Percentiles rank a stretch among this genome's conserved stretches.
phyloP scores from a whole-genome alignment of 1,140 invertebrate genomes.

The Ctenoplectra terminalis region DNA sequence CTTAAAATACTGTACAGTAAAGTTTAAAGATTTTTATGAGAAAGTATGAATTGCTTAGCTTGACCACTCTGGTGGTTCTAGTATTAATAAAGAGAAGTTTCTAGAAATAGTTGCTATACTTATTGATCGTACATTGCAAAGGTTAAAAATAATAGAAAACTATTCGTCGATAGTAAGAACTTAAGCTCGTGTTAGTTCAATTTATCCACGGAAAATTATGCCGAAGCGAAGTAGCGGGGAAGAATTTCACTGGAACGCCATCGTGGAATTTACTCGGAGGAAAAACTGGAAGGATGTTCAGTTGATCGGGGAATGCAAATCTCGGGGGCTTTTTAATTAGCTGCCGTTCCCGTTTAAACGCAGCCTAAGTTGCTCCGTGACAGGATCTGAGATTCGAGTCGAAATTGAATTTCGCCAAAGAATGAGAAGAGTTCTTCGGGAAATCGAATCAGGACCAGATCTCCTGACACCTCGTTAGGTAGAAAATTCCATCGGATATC shows the following conservation, averaged over 20 bases:
- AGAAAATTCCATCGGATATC: constrained; percentile 66
- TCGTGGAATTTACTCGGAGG: constrained; percentile 16
- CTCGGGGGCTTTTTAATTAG: constrained; percentile 64
- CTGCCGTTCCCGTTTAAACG: constrained; percentile 44
- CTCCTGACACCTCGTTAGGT: constrained; percentile 66
- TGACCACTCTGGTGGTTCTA: too few relatives aligned
- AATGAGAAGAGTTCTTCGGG: constrained; percentile 68
- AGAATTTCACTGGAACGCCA: neutral
- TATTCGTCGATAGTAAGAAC: neutral
- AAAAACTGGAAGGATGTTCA: constrained; percentile 24
- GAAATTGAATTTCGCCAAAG: constrained; percentile 69
- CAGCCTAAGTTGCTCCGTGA: constrained; percentile 49
- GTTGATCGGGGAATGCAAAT: constrained; percentile 65
- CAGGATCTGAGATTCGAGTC: constrained; percentile 61
- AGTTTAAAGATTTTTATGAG: too few relatives aligned
- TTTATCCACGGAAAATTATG: neutral
- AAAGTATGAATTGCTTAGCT: too few relatives aligned
- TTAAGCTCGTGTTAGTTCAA: neutral
- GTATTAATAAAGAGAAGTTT: too few relatives aligned
- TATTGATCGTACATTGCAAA: too few relatives aligned
- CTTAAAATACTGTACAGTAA: too few relatives aligned
- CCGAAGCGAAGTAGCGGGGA: neutral
- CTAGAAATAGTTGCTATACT: too few relatives aligned
- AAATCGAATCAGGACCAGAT: constrained; percentile 63
- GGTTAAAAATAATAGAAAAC: too few relatives aligned